Percentiles rank a stretch among this genome's conserved stretches.
These are phyloP conservation scores for Trididemnum clinides DNA, from an alignment of 23 tunicate species.

Conservation along the genomic window DNA sequence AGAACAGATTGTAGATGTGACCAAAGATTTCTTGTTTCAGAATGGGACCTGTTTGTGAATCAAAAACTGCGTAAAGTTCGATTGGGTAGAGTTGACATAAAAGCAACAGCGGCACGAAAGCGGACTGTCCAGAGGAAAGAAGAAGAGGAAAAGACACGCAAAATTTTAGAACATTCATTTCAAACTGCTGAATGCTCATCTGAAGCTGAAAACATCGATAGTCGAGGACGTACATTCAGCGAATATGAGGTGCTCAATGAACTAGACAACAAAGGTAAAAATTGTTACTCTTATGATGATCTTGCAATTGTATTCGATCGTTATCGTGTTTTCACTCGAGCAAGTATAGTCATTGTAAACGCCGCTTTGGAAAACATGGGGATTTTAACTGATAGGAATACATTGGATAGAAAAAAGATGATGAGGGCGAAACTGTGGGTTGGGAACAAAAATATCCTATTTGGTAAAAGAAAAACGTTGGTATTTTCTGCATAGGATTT, in stretches of 20 bases:
- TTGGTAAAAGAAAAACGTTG: not conserved
- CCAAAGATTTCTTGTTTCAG: too few relatives aligned
- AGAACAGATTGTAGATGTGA: too few relatives aligned
- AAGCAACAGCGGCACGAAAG: not conserved
- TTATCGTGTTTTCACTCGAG: too few relatives aligned
- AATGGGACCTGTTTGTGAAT: too few relatives aligned
- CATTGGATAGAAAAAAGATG: not conserved
- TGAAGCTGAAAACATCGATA: not conserved
- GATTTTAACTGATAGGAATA: not conserved
- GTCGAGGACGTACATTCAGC: not conserved
- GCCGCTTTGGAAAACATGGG: not conserved
- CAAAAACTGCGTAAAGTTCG: too few relatives aligned
- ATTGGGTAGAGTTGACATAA: not conserved
- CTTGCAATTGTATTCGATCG: not conserved
- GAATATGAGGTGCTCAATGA: not conserved
- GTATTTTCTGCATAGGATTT: not conserved
- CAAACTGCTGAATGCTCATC: not conserved
- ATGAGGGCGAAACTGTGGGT: not conserved
- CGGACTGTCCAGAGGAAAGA: not conserved
- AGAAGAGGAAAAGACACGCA: not conserved
- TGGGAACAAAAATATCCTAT: not conserved
- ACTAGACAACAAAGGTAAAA: not conserved
- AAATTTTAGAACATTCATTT: not conserved
- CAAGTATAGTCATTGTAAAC: not conserved
- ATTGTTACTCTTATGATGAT: not conserved